phyloP scores from a whole-genome alignment of 2,888 invertebrate genomes.

The Pyrgus malvae region DNA sequence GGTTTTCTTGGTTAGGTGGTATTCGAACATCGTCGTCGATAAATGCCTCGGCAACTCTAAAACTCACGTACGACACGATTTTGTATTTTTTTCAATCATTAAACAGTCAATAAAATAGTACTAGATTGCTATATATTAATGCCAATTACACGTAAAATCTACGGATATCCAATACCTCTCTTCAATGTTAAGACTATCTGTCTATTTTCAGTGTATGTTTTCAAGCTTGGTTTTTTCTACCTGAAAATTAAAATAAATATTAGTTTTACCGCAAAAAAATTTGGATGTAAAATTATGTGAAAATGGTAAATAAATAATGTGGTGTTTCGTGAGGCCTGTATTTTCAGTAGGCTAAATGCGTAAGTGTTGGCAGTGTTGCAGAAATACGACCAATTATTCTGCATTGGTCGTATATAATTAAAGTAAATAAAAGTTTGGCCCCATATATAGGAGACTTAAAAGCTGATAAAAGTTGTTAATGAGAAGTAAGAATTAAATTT shows the following conservation, averaged over 20 bases:
- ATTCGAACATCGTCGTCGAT: no score
- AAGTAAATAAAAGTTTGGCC: no score
- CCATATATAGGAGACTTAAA: no score
- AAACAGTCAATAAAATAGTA: not conserved
- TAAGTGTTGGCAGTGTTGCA: not conserved
- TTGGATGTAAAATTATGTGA: not conserved
- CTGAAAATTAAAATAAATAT: not conserved
- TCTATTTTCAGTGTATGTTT: not conserved
- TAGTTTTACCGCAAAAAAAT: not conserved
- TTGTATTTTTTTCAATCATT: not conserved
- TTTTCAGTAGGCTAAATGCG: not conserved
- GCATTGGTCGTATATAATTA: no score
- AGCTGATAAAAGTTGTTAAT: no score
- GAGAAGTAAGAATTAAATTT: no score
- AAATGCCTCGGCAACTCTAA: not conserved
- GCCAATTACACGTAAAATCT: no score
- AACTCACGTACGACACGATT: slow-evolving; percentile 10
- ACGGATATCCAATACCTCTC: no score
- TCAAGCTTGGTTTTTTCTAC: not conserved
- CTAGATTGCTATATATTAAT: no score
- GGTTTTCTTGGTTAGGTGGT: no score
- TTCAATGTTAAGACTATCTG: no score
- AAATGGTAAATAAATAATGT: not conserved
- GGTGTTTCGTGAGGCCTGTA: not conserved
- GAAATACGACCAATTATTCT: no score